Percentiles rank a stretch among this genome's conserved stretches.
These are phyloP conservation scores for Aradophagus sp. DNA, from an alignment of 1,140 invertebrate genomes.

Conservation along the genomic window DNA sequence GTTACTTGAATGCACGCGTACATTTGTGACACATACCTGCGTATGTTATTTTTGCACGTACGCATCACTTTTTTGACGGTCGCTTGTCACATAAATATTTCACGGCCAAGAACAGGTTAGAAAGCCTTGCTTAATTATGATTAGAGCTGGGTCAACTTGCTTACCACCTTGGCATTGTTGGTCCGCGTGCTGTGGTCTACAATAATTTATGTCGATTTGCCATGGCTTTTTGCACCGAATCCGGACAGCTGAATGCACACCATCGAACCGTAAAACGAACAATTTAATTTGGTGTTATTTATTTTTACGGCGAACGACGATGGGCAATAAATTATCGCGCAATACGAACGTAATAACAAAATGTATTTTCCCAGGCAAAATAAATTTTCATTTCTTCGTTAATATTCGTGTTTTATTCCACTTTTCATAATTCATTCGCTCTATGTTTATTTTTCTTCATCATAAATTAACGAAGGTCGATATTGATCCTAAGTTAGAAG, in stretches of 20 bases:
- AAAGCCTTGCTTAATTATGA: conserved; percentile 48
- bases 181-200: conserved; percentile 11
- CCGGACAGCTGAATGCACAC: conserved; percentile 39
- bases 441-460: conserved; percentile 42
- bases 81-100: conserved; percentile 40
- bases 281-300: conserved; percentile 35
- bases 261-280: conserved; percentile 16
- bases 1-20: conserved; percentile 67
- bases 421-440: conserved; percentile 39
- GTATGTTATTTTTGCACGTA: conserved; percentile 43
- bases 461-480: conserved; percentile 38
- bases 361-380: conserved; percentile 25
- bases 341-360: conserved; percentile 29
- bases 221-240: conserved; percentile 35
- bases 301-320: conserved; percentile 34
- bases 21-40: conserved; percentile 35
- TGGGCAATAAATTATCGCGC: conserved; percentile 19
- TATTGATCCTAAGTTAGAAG: conserved; percentile 15
- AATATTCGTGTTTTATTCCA: conserved; percentile 33
- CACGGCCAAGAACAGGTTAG: conserved; percentile 39
- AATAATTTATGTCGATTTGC: conserved; percentile 50
- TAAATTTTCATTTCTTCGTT: conserved; percentile 43
- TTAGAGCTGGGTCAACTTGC: conserved; percentile 6
- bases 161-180: conserved; percentile 7
- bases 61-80: conserved; percentile 37